Evolutionary conservation across 2,797 vertebrate genomes (phyloP).

Genomic region (Crocidura indochinensis): DNA sequence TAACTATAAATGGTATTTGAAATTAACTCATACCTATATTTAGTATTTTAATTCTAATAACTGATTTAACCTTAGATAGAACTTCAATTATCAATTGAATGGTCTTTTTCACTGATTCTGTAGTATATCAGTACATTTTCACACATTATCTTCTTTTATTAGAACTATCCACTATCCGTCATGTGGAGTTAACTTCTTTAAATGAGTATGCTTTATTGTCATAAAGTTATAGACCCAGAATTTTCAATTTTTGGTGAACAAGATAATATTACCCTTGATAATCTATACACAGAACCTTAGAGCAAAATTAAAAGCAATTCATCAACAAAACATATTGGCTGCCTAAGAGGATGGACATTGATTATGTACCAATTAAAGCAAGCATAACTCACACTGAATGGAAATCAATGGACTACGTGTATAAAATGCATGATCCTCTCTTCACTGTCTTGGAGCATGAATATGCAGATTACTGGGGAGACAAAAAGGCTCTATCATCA

Average conservation of each 20-base stretch:
- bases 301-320: conserved; percentile 79
- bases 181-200: conserved; percentile 34
- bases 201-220: conserved; percentile 51
- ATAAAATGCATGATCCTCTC: conserved; percentile 2
- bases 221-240: conserved; percentile 42
- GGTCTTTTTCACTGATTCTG: conserved; percentile 6
- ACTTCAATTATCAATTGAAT: conserved; percentile 54
- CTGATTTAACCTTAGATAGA: conserved; percentile 52
- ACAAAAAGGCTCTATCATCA: not conserved
- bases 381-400: conserved; percentile 66
- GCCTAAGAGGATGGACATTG: conserved; percentile 74
- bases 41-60: conserved; percentile 68
- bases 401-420: conserved; percentile 60
- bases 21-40: conserved; percentile 27
- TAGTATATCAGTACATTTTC: conserved; percentile 53
- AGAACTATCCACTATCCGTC: conserved; percentile 18
- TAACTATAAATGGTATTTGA: conserved; percentile 41
- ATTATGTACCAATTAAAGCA: conserved; percentile 74
- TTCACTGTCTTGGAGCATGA: not conserved
- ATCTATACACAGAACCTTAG: conserved; percentile 68
- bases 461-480: not conserved
- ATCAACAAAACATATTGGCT: conserved; percentile 61
- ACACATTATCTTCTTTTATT: conserved; percentile 47
- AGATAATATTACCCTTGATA: conserved; percentile 71
- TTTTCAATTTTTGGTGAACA: conserved; percentile 66